phyloP scores from a whole-genome alignment of 2,797 vertebrate genomes.

The Falco cherrug region DNA sequence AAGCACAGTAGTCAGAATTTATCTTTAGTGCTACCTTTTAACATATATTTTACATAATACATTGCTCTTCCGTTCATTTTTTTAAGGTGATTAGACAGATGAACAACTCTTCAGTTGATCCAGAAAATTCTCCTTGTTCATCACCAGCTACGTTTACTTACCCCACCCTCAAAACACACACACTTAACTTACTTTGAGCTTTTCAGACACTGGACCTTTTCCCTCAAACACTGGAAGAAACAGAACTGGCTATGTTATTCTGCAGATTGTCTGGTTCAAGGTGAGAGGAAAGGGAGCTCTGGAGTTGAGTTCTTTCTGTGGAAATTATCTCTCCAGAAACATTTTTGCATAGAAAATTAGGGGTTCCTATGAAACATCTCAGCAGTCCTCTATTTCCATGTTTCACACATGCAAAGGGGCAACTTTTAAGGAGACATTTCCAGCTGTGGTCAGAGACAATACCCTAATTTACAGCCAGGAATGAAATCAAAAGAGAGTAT shows the following conservation, averaged over 20 bases:
- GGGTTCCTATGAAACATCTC: not conserved
- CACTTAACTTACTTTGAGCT: not conserved
- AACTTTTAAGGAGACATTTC: not conserved
- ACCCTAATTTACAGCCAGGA: not conserved
- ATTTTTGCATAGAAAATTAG: not conserved
- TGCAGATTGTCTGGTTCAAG: not conserved
- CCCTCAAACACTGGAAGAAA: not conserved
- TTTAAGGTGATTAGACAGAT: not conserved
- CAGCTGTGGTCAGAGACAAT: not conserved
- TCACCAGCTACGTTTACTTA: not conserved
- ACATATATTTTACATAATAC: not conserved
- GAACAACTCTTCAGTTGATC: not conserved
- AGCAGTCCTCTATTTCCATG: not conserved
- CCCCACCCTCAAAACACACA: not conserved
- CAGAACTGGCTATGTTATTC: not conserved
- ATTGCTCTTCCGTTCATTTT: not conserved
- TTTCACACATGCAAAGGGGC: not conserved
- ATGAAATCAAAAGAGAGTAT: not conserved
- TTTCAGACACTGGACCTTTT: not conserved
- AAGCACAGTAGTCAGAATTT: not conserved
- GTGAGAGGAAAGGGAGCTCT: not conserved
- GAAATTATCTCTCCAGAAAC: not conserved
- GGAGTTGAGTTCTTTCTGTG: not conserved
- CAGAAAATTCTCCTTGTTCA: not conserved
- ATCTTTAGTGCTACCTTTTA: not conserved